Base-by-base conservation (phyloP, 1,140 invertebrate genomes). In the Eueides isabella region DNA sequence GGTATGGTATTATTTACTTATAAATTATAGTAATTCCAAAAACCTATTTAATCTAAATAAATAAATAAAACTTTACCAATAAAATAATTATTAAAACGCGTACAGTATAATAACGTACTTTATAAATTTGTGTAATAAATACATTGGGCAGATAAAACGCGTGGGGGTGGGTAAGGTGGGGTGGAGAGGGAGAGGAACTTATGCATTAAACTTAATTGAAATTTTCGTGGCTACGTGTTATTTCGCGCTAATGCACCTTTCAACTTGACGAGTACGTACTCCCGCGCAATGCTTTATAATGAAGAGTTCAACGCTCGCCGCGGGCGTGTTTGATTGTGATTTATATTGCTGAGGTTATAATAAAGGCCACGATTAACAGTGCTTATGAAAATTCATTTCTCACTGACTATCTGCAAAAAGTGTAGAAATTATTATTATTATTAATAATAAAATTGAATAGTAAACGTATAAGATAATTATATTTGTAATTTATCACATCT, bases 181-280 rank as follows among this genome's bases (percentile, higher is more conserved):
- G 19, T 64, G 61, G 61, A 55, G 73, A 61, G 70, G 61, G 74
- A 73, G 63, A 19, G 44, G 19, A 7, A 71, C 83, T 85, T 84
- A 80, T 88, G 85, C 87, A 90, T 90, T 90, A 86, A 89, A 86
- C 64, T 88, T 89, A 85, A 91, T 90, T 91, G 88, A 88, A 90
- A 87, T 90, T 91, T 89, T 88, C 81, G 86, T 86, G 82, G 86
- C 82, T 87, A 90, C 85, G 76, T 88, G 80, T 87, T 91, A 90
- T 86, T 91, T 88, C 81, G 83, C 86, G 77, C 82, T 87, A 87
- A 88, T 89, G 89, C 87, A 90, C 85, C 87, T 89, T 89, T 89
- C 87, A 83, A 75, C 71, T 75, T 83, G 84, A 88, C 83, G 78
- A 80, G 75, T 78, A 41, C 23, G 64, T 70, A 66, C 78, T 80